Conservation (phyloP, 2,888 invertebrate species). For the Nymphalis c-album region DNA sequence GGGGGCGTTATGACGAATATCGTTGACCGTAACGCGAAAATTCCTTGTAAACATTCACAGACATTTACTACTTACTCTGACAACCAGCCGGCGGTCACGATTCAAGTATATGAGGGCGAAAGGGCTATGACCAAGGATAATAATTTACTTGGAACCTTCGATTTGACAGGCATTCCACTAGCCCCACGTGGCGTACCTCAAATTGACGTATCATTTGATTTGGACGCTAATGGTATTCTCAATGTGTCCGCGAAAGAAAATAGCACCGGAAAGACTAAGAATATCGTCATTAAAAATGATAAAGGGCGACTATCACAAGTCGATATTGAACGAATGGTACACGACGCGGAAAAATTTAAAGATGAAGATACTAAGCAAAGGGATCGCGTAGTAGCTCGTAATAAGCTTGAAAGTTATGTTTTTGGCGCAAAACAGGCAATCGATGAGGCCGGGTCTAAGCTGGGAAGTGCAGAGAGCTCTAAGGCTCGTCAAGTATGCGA, state of each 20-base stretch:
- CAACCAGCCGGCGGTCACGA: slow-evolving; percentile 87
- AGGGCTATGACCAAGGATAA: slow-evolving; percentile 90
- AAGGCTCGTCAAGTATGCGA: slow-evolving; percentile 77
- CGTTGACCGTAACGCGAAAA: slow-evolving; percentile 86
- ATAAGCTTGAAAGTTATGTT: slow-evolving; percentile 86
- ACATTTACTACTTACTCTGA: slow-evolving; percentile 90
- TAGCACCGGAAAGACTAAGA: slow-evolving; percentile 84
- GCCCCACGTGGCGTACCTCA: slow-evolving; percentile 85
- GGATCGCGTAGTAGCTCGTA: slow-evolving; percentile 84
- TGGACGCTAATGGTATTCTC: slow-evolving; percentile 89
- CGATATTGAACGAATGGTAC: slow-evolving; percentile 91
- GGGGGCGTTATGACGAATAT: slow-evolving; percentile 89
- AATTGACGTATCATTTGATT: slow-evolving; percentile 86
- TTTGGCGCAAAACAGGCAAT: slow-evolving; percentile 85
- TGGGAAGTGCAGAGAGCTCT: slow-evolving; percentile 82
- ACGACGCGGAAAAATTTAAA: slow-evolving; percentile 87
- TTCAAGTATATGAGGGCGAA: slow-evolving; percentile 89
- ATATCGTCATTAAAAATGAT: slow-evolving; percentile 91
- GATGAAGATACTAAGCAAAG: slow-evolving; percentile 86
- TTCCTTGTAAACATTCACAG: slow-evolving; percentile 86
- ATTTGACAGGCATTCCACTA: slow-evolving; percentile 84
- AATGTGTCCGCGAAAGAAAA: slow-evolving; percentile 90
- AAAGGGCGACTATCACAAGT: slow-evolving; percentile 90
- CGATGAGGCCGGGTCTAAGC: slow-evolving; percentile 81
- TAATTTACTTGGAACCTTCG: slow-evolving; percentile 84